Base-by-base conservation (phyloP, 2,113 vertebrate genomes). In the Hippolais icterina region DNA sequence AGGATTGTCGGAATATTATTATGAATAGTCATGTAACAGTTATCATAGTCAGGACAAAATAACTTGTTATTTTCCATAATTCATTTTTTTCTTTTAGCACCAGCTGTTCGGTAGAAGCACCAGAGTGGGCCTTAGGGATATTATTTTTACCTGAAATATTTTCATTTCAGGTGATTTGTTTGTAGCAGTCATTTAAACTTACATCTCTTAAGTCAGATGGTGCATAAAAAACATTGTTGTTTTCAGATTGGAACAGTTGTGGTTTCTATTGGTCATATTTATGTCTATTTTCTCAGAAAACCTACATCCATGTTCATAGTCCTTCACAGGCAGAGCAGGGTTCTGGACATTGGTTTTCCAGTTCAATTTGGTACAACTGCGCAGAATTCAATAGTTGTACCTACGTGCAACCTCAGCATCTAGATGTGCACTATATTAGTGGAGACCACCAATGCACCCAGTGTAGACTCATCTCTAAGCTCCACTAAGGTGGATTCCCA, bases 221-320 rank as follows among this genome's bases (percentile, higher is more conserved):
- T 2, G 4, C 24, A 19, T 35, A 29, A 80, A 68, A 47, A 29
- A 0, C 5, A 74, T 64, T 2, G 3, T 21, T 39, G 4, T 35
- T 65, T 74, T 54, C 50, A 57, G 10, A 29, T 23, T 24, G 20
- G 14, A 63, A n/a, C 11, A 37, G 4, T 21, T 81, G 4, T 3
- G 8, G 16, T 50, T 91, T 44, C 49, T 74, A 5, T 7, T 65
- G 17, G 24, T 28, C 37, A 33, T 37, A 59, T 44, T 64, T 65
- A 41, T 53, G 9, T 6, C 56, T 5, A 71, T 70, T 56, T 42
- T 29, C 35, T 76, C 49, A 44, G 49, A 80, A 91, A 64, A 27
- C 12, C 1, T 56, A 44, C 1, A 44, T 61, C 18, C 1, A 0
- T 39, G 3, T 52, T 76, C 27, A 59, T 9, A 23, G 5, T 4